Evolutionary conservation across 2,888 invertebrate genomes (phyloP).

Genomic region (Drosophila greeni): DNA sequence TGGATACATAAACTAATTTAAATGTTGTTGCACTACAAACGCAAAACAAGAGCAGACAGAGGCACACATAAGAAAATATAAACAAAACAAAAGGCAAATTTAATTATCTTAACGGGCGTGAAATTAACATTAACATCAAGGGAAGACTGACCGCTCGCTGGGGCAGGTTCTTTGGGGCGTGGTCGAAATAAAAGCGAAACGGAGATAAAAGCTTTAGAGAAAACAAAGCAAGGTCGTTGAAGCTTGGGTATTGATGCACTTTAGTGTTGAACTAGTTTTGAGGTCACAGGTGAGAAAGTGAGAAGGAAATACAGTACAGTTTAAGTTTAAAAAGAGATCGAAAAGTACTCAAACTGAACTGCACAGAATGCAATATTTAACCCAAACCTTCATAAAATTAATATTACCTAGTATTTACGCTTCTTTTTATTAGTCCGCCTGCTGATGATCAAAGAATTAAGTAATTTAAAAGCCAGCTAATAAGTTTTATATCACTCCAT

Average conservation of each 20-base stretch:
- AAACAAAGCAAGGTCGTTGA: conserved; percentile 44
- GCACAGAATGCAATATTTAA: no score
- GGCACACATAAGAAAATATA: conserved; percentile 23
- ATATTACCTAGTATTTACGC: neutral
- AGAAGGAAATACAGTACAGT: neutral
- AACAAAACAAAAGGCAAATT: conserved; percentile 41
- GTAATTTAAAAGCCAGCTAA: neutral
- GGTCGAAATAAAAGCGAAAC: conserved; percentile 16
- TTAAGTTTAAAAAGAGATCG: neutral
- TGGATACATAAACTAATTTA: conserved; percentile 33
- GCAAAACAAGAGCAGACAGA: conserved; percentile 23
- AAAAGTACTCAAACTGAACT: neutral
- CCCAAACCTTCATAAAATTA: neutral
- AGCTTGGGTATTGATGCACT: conserved; percentile 15
- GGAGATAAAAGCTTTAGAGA: conserved; percentile 6
- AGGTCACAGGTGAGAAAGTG: conserved; percentile 15
- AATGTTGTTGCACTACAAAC: conserved; percentile 28
- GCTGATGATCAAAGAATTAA: neutral
- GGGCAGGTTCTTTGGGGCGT: conserved; percentile 38
- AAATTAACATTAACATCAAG: conserved; percentile 44
- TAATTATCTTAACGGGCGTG: conserved; percentile 44
- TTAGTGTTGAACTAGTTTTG: conserved; percentile 13
- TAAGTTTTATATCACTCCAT: conserved; percentile 5
- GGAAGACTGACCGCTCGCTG: conserved; percentile 20
- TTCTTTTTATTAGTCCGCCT: neutral